Percentiles rank a stretch among this genome's conserved stretches.
Evolutionary conservation across 2,888 invertebrate species (phyloP).

Genomic region (Epiblema foenella): DNA sequence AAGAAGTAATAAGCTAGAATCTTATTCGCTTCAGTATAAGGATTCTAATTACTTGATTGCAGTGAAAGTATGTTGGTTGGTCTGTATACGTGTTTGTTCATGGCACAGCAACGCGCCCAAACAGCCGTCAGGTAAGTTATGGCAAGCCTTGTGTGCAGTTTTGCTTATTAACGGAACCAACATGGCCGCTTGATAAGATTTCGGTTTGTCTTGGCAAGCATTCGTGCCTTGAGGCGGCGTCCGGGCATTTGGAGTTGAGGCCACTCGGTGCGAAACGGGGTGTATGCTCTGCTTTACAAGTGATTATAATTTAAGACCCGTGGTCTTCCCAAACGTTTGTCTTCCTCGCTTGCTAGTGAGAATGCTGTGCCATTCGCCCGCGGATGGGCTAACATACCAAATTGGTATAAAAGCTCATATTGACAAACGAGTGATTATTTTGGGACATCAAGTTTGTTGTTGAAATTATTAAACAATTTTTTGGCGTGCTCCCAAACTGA

Average conservation of each 20-base stretch:
- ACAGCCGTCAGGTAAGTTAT: constrained; percentile 77
- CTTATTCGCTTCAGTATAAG: constrained; percentile 33
- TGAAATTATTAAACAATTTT: too few species aligned
- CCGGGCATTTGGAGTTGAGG: constrained; percentile 76
- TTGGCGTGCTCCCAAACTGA: too few species aligned
- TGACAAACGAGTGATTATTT: too few species aligned
- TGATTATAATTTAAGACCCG: not conserved
- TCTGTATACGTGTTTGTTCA: constrained; percentile 63
- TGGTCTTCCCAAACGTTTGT: too few species aligned
- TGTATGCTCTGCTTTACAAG: constrained; percentile 58
- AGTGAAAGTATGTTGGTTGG: not conserved
- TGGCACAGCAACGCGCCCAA: constrained; percentile 65
- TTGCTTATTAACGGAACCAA: constrained; percentile 83
- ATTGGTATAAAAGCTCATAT: too few species aligned
- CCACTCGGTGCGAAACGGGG: constrained; percentile 53
- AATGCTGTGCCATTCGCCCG: too few species aligned
- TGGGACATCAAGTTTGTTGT: too few species aligned
- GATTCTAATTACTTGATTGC: not conserved
- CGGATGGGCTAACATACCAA: too few species aligned
- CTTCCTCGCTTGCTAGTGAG: too few species aligned
- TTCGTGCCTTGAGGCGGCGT: constrained; percentile 74
- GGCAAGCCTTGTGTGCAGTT: constrained; percentile 77
- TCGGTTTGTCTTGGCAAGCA: constrained; percentile 81
- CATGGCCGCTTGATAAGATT: constrained; percentile 83
- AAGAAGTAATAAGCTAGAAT: not conserved